Evolutionary conservation across 1,140 invertebrate species (phyloP).

Genomic region (Halesus radiatus): DNA sequence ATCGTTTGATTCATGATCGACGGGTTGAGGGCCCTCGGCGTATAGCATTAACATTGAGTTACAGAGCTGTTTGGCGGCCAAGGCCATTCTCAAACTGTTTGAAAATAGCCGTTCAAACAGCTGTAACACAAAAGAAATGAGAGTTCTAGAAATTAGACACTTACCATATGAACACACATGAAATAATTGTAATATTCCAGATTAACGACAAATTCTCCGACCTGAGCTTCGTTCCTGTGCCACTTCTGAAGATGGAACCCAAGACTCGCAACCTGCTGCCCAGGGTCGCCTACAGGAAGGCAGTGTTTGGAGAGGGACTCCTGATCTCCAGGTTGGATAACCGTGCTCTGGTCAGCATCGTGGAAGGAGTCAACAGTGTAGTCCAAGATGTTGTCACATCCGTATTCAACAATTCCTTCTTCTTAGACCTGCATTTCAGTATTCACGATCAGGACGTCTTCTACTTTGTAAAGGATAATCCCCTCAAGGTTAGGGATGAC

Average conservation of each 20-base stretch:
- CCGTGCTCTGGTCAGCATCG: constrained; percentile 86
- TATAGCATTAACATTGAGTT: too few species aligned
- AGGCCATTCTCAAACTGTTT: background rate
- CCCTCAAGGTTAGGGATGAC: constrained; percentile 88
- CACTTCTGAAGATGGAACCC: constrained; percentile 84
- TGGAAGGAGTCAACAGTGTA: constrained; percentile 88
- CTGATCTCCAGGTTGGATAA: constrained; percentile 86
- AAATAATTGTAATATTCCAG: constrained; percentile 59
- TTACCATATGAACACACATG: too few species aligned
- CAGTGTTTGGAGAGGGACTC: constrained; percentile 92
- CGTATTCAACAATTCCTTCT: constrained; percentile 93
- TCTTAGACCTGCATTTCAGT: constrained; percentile 92
- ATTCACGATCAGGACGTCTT: constrained; percentile 94
- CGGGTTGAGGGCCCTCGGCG: too few species aligned
- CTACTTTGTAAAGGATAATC: constrained; percentile 95
- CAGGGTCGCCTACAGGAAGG: constrained; percentile 84
- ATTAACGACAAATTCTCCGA: constrained; percentile 86
- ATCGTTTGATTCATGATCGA: too few species aligned
- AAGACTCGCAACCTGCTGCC: constrained; percentile 85
- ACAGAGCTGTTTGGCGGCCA: background rate
- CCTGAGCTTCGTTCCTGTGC: constrained; percentile 86
- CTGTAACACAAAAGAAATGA: background rate
- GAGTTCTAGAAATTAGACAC: background rate
- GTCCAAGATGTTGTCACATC: constrained; percentile 93
- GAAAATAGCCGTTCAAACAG: background rate